These are phyloP conservation scores for Cartodere bifasciata DNA, from an alignment of 2,888 invertebrate species.

Conservation along the genomic window DNA sequence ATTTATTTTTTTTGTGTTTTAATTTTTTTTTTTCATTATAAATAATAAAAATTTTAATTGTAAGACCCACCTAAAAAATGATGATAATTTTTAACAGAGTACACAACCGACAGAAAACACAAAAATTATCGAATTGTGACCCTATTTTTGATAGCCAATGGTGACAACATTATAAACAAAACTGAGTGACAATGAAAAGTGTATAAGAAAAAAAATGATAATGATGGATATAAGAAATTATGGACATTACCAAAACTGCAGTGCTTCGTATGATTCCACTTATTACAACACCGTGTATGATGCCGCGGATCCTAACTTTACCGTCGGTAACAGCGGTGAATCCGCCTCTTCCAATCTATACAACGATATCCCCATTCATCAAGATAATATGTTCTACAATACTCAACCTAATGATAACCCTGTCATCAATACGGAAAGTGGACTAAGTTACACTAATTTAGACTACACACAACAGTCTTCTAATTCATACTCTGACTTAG, in stretches of 20 bases:
- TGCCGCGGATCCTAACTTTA: conserved; percentile 20
- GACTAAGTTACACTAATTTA: conserved; percentile 79
- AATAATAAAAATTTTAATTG: too few relatives aligned
- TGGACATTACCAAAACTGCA: conserved; percentile 42
- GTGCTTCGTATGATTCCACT: conserved; percentile 29
- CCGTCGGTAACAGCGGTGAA: conserved; percentile 9
- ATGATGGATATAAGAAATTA: conserved; percentile 76
- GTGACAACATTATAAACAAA: too few relatives aligned
- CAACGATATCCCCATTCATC: conserved; percentile 34
- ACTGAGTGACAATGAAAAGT: conserved; percentile 1
- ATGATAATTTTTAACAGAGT: too few relatives aligned
- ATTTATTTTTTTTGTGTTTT: too few relatives aligned
- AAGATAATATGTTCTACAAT: too few relatives aligned
- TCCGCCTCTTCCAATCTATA: conserved; percentile 5
- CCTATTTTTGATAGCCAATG: too few relatives aligned
- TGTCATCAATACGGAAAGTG: conserved; percentile 75
- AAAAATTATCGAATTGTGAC: too few relatives aligned
- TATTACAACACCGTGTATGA: too few relatives aligned
- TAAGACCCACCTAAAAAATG: too few relatives aligned
- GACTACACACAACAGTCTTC: conserved; percentile 65
- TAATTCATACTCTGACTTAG: conserved; percentile 17
- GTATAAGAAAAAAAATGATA: conserved; percentile 42
- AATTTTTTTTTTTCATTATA: too few relatives aligned
- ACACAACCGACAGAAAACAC: too few relatives aligned
- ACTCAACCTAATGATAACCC: too few relatives aligned